Conservation (phyloP, 2,797 vertebrate genomes). For the Sebastes miniatus region DNA sequence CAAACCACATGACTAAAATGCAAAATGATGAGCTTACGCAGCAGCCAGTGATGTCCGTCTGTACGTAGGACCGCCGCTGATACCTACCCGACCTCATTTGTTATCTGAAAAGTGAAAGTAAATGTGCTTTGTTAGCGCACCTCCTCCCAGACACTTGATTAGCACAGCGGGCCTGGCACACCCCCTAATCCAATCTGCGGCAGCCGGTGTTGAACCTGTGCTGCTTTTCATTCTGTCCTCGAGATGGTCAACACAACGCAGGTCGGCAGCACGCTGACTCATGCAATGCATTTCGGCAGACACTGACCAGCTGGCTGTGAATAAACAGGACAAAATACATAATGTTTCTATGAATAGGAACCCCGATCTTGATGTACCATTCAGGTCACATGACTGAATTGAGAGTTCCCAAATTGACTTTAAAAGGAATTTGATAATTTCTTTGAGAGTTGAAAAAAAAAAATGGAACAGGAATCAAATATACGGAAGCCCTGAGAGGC, state of each 20-base stretch:
- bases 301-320: conserved; percentile 39
- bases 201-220: not conserved
- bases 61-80: not conserved
- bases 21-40: not conserved
- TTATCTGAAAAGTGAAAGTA: conserved; percentile 35
- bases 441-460: not conserved
- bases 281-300: not conserved
- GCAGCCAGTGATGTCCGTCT: not conserved
- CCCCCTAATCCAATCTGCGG: conserved; percentile 45
- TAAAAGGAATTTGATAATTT: not conserved
- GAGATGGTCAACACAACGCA: conserved; percentile 6
- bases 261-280: conserved; percentile 27
- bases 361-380: not conserved
- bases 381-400: not conserved
- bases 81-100: not conserved
- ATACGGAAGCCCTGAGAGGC: not conserved
- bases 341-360: not conserved
- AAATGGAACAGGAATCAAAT: not conserved
- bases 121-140: conserved; percentile 8
- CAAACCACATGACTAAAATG: not conserved
- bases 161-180: no score
- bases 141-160: not conserved
- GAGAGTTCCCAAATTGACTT: not conserved
- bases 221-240: conserved; percentile 11
- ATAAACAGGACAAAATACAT: conserved; percentile 10